Base-by-base conservation (phyloP, 1,140 invertebrate genomes). In the Asbolus verrucosus region DNA sequence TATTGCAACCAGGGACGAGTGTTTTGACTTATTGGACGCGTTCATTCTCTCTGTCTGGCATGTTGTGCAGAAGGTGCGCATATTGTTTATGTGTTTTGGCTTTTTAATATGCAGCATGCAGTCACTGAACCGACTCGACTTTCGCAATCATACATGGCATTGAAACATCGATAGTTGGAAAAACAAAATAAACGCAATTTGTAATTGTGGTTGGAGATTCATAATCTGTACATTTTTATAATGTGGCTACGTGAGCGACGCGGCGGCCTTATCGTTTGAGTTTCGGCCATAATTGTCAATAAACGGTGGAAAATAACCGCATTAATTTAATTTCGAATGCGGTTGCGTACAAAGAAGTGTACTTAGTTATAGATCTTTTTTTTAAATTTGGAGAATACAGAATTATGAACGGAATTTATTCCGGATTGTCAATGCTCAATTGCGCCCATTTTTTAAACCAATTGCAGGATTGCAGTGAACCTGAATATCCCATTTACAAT, bases 71-170 rank as follows among this genome's bases (percentile, higher is more conserved):
- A 71, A 71, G 71, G 71, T 75, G 71, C 43, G 65, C 71, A 68
- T 67, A 68, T 69, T 68, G 61, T 73, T 73, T 73, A 72, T 69
- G 70, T 74, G 72, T 71, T 75, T 77, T 63, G 70, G 63, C 69
- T 75, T 67, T 67, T 75, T 73, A 73, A 72, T 73, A 75, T 77
- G 75, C 75, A 73, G 75, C 69, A 72, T 75, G 73, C 75, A 75
- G 75, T 75, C 75, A 77, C 50, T 77, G 73, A 77, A 77, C 75
- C 72, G 72, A 71, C 59, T 72, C 69, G 65, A 69, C 69, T 76
- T 75, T 77, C 70, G 73, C 73, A 75, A 75, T 75, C 72, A 67
- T 72, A 72, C 24, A 18, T 75, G 75, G 73, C 75, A 77, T 75
- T 77, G 73, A 75, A 70, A 73, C 73, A 73, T 75, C 73, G 67